Evolutionary conservation across 1,140 invertebrate species (phyloP).

Genomic region (Drosophila orosa): DNA sequence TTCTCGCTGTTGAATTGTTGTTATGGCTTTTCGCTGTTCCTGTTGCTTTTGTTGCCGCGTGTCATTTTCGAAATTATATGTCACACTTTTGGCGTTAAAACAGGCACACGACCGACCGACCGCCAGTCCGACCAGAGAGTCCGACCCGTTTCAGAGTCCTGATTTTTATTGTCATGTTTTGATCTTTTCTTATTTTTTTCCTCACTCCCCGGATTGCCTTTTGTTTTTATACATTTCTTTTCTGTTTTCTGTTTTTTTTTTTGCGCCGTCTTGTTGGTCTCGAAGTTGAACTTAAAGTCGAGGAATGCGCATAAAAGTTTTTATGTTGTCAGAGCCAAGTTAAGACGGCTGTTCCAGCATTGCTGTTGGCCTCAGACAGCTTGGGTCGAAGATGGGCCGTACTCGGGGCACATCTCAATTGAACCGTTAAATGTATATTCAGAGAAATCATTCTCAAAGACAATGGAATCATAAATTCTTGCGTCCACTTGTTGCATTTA

Average conservation of each 20-base stretch:
- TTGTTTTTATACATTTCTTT: slow-evolving; percentile 55
- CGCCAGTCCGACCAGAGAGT: slow-evolving; percentile 16
- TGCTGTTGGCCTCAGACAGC: slow-evolving; percentile 17
- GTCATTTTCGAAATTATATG: slow-evolving; percentile 82
- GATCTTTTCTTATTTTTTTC: slow-evolving; percentile 67
- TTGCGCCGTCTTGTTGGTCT: slow-evolving; percentile 19
- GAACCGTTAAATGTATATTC: slow-evolving; percentile 52
- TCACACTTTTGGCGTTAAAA: slow-evolving; percentile 81
- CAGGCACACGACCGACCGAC: slow-evolving; percentile 69
- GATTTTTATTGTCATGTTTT: slow-evolving; percentile 82
- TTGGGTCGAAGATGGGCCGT: slow-evolving; percentile 27
- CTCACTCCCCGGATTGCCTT: slow-evolving; percentile 23
- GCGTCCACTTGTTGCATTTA: slow-evolving; percentile 31
- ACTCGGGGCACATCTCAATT: slow-evolving; percentile 46
- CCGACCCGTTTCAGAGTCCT: slow-evolving; percentile 77
- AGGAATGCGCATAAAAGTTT: slow-evolving; percentile 80
- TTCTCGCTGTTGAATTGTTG: slow-evolving; percentile 73
- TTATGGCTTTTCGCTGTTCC: slow-evolving; percentile 64
- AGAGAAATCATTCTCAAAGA: slow-evolving; percentile 36
- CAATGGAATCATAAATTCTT: slow-evolving; percentile 54
- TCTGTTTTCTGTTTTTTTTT: slow-evolving; percentile 27
- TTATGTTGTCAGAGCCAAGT: slow-evolving; percentile 67
- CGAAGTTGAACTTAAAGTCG: slow-evolving; percentile 47
- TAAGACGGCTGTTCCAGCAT: slow-evolving; percentile 26
- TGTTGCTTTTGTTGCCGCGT: slow-evolving; percentile 61